Percentiles rank a stretch among this genome's conserved stretches.
These are phyloP conservation scores for Campaea margaritaria DNA, from an alignment of 2,888 invertebrate species.

Conservation along the genomic window DNA sequence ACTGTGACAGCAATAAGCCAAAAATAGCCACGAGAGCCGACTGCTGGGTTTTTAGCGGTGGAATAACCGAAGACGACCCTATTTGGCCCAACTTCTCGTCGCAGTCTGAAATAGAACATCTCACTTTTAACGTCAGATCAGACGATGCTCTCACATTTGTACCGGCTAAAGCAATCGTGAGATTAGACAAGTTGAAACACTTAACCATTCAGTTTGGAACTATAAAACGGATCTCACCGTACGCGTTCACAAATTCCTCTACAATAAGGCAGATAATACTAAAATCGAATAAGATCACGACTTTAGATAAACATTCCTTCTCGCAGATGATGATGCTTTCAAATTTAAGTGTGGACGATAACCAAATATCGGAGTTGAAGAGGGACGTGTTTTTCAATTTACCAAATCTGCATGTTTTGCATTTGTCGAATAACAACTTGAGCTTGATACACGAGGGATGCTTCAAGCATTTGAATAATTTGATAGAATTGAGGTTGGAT, in stretches of 20 bases:
- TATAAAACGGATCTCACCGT: slow-evolving; percentile 88
- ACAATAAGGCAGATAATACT: slow-evolving; percentile 89
- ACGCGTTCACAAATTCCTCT: slow-evolving; percentile 91
- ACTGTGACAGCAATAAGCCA: slow-evolving; percentile 76
- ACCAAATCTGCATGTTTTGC: slow-evolving; percentile 89
- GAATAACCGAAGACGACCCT: slow-evolving; percentile 87
- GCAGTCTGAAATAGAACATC: slow-evolving; percentile 88
- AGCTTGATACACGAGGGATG: slow-evolving; percentile 94
- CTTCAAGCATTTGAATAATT: slow-evolving; percentile 89
- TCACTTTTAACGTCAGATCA: slow-evolving; percentile 89
- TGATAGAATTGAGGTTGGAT: slow-evolving; percentile 92
- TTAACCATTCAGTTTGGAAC: slow-evolving; percentile 90
- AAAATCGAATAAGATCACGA: slow-evolving; percentile 88
- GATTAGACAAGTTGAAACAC: slow-evolving; percentile 88
- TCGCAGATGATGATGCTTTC: slow-evolving; percentile 89
- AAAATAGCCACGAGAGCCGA: slow-evolving; percentile 88
- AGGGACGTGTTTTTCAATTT: slow-evolving; percentile 90
- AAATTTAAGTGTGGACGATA: slow-evolving; percentile 89
- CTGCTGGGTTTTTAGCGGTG: slow-evolving; percentile 89
- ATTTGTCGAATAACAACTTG: slow-evolving; percentile 94
- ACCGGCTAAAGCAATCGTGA: slow-evolving; percentile 88
- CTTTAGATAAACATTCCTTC: slow-evolving; percentile 88
- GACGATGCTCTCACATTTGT: slow-evolving; percentile 89
- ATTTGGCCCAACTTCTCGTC: slow-evolving; percentile 91
- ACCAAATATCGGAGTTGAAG: slow-evolving; percentile 90